Base-by-base conservation (phyloP, 1,140 invertebrate species). In the Diplogasteroides magnus region DNA sequence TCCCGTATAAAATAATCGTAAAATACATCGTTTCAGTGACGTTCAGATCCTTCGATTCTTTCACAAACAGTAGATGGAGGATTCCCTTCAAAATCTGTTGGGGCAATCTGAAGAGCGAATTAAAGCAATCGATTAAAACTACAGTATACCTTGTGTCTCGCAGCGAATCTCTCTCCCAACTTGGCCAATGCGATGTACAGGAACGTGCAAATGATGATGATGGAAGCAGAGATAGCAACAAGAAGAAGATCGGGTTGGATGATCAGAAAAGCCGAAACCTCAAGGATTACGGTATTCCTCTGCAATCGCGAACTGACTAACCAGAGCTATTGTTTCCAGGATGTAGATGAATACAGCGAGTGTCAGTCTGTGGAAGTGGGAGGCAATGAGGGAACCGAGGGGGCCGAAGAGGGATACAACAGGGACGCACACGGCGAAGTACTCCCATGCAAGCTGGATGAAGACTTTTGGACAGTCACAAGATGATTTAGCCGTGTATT, bases 341-440 rank as follows among this genome's bases (percentile, higher is more conserved):
- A 82, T 72, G 67, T 80, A 80, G 58, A 83, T 70, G 27, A 82
- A 70, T 15, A 61, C 61, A 37, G 81, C 81, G 6, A 83, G 73
- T 23, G 75, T 71, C 59, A 77, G 76, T 37, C 81, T 72, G 69
- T 83, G 81, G 67, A 83, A 82, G 72, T 83, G 81, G 13, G 77
- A 82, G 15, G 77, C 79, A 27, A 83, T 67, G 62, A 82, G 78
- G 27, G 76, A 71, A 27, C 81, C 81, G 29, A 83, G 57, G 37
- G 81, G 81, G 28, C 80, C 81, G 37, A 70, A 75, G n/a, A 76
- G 64, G 26, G 76, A 72, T 29, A 73, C 73, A 23, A 83, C 76
- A 6, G 81, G 81, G n/a, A 82, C 67, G 26, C 73, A 72, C n/a
- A 82, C 79, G 57, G 76, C 73, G 23, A 80, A 73, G 68, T 80